Percentiles rank a stretch among this genome's conserved stretches.
phyloP scores from a whole-genome alignment of 30 jellyfish, hydroid and myxozoan genomes.

The Aurelia sp. region DNA sequence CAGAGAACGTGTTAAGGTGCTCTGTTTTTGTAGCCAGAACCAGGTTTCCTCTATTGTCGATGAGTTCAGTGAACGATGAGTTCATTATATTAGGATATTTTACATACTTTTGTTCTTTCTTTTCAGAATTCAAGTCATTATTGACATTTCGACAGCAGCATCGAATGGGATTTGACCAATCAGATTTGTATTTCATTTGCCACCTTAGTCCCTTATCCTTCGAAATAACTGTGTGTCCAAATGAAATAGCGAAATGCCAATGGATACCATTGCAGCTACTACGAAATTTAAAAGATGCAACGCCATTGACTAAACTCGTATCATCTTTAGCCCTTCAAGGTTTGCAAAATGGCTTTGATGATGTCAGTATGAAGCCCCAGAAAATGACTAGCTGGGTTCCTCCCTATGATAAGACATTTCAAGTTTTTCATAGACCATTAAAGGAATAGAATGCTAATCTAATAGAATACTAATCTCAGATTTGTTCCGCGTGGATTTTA shows the following conservation, averaged over 20 bases:
- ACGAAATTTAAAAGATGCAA: slow-evolving; percentile 58
- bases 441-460: background rate
- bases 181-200: slow-evolving; percentile 95
- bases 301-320: slow-evolving; percentile 86
- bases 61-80: too few relatives aligned
- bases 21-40: too few relatives aligned
- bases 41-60: too few relatives aligned
- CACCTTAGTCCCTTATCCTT: slow-evolving; percentile 82
- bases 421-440: slow-evolving; percentile 66
- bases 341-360: slow-evolving; percentile 56
- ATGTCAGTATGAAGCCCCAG: slow-evolving; percentile 57
- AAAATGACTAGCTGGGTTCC: slow-evolving; percentile 88
- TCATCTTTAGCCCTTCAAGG: slow-evolving; percentile 67
- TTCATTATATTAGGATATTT: too few relatives aligned
- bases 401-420: slow-evolving; percentile 66
- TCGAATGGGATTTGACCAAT: slow-evolving; percentile 76
- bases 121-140: slow-evolving; percentile 81
- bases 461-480: background rate
- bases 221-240: slow-evolving; percentile 70
- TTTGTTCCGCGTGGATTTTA: background rate
- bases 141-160: slow-evolving; percentile 94
- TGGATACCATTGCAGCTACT: slow-evolving; percentile 79
- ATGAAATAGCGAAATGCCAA: slow-evolving; percentile 81
- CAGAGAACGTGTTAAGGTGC: too few relatives aligned
- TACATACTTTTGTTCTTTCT: background rate